Evolutionary conservation across 2,797 vertebrate species (phyloP), one percentile per base, ranked within the genome.

Genomic region (Urosaurus nigricauda): DNA sequence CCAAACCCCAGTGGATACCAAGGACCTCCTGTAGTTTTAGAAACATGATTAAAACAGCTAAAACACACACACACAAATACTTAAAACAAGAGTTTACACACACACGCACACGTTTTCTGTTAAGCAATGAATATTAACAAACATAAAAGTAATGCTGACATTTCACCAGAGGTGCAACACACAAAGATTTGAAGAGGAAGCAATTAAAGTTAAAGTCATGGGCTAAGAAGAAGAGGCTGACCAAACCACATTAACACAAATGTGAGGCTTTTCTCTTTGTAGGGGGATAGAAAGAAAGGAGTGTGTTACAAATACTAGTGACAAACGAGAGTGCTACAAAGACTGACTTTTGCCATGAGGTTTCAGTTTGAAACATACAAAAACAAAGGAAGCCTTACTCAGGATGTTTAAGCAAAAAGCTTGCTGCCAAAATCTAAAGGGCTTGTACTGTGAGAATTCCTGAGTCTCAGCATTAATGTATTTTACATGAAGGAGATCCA

Each of bases 211-310:
- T 60, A 81, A 2, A 83, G 32, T 37, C 51, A 79, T 60, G 87
- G 78, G 11, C 19, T 80, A 94, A 74, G 37, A 75, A 81, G 85
- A 68, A 70, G 82, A 70, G 29, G 70, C 11, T 71, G 32, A 35
- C 21, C 47, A 73, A 35, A 24, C n/a, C 71, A 84, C 35, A 74
- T 84, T 56, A 84, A 73, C 47, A 65, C 24, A 77, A 8, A 68
- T 26, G 13, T 43, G 11, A 43, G 43, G 47, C 87, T 70, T 79
- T 29, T 5, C 88, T 51, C 37, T 81, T 87, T 90, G 79, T 75
- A 84, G 1, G 19, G 51, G 37, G 11, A 73, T 40, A 70, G 37
- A 11, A 12, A 60, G 87, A 43, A 89, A 60, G 86, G 12, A 84
- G 60, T 32, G 17, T 21, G 37, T 74, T 35, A 58, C 12, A 60